These are phyloP conservation scores for Oncorhynchus masou DNA, from an alignment of 2,113 vertebrate species.

Conservation along the genomic window DNA sequence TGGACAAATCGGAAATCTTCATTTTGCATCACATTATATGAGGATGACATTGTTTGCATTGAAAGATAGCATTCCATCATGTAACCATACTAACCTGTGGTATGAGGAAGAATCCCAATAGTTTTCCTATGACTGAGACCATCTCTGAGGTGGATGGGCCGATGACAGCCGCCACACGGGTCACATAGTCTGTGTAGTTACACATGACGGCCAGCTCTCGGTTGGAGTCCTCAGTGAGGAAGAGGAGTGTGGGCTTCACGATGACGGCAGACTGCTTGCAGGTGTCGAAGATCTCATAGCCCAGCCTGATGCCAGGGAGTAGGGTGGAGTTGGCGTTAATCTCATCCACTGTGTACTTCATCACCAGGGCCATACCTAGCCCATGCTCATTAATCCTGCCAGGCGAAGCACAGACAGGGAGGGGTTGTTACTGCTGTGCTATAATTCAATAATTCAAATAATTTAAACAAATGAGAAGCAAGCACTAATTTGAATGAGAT, in stretches of 20 bases:
- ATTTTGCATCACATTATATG: background rate
- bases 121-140: constrained; percentile 73
- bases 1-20: too few relatives aligned
- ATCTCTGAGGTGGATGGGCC: constrained; percentile 79
- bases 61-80: background rate
- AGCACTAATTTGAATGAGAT: too few relatives aligned
- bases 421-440: background rate
- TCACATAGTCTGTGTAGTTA: constrained; percentile 80
- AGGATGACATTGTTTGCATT: background rate
- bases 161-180: constrained; percentile 78
- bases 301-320: constrained; percentile 78
- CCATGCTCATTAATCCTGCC: constrained; percentile 69
- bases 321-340: constrained; percentile 79
- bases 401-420: background rate
- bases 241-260: constrained; percentile 76
- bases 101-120: constrained; percentile 84
- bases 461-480: too few relatives aligned
- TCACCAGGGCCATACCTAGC: constrained; percentile 77
- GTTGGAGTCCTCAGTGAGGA: constrained; percentile 64
- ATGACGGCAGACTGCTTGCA: constrained; percentile 71
- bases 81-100: constrained; percentile 77
- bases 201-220: constrained; percentile 51
- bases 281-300: constrained; percentile 76
- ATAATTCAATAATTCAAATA: background rate
- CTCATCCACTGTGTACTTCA: constrained; percentile 86